A percentile compares a stretch with the other conserved stretches of the same genome.
Evolutionary conservation across 2,113 vertebrate species (phyloP).

Genomic region (Ascaphus truei): DNA sequence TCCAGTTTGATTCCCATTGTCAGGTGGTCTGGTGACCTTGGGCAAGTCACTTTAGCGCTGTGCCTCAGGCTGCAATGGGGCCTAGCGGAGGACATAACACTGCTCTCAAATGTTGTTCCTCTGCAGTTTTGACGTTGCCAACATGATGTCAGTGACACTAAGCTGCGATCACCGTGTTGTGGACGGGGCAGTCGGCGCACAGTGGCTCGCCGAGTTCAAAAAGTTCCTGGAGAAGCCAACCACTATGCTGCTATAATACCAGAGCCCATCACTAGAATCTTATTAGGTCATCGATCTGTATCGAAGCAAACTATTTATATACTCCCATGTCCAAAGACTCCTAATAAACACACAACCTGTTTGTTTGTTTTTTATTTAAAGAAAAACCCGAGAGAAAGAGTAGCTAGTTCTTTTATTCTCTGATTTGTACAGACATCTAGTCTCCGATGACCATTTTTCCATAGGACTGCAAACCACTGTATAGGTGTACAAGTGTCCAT

Average conservation of each 20-base stretch:
- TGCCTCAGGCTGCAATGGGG: too few relatives aligned
- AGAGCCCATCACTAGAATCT: constrained; percentile 25
- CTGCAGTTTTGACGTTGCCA: constrained; percentile 86
- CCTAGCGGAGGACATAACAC: too few relatives aligned
- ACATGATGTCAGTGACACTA: constrained; percentile 91
- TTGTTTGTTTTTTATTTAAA: constrained; percentile 60
- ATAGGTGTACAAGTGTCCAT: background rate
- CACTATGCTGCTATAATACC: constrained; percentile 83
- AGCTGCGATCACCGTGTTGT: constrained; percentile 93
- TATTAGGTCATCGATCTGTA: constrained; percentile 49
- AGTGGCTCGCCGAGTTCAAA: constrained; percentile 93
- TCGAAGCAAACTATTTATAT: constrained; percentile 65
- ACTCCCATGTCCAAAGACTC: constrained; percentile 47
- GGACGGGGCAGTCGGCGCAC: constrained; percentile 89
- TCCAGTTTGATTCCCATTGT: too few relatives aligned
- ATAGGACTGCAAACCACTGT: background rate
- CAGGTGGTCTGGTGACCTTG: too few relatives aligned
- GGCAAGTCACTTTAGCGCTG: too few relatives aligned
- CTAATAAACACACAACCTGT: constrained; percentile 49
- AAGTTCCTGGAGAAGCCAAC: constrained; percentile 86
- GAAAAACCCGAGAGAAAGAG: constrained; percentile 37
- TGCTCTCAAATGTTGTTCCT: background rate
- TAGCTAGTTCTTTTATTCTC: constrained; percentile 57
- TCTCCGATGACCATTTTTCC: constrained; percentile 51
- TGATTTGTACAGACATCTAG: constrained; percentile 57